Percentiles rank a stretch among this genome's conserved stretches.
Conservation (phyloP, 2,113 vertebrate species). For the human region GRCh38 chr13:104593001-104593500, state of each 20-base stretch:
- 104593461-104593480: background rate
- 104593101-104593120: background rate
- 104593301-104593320: too few species aligned
- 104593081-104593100: accelerated
- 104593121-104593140: accelerated
- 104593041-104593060: background rate
- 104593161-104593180: background rate
- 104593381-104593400: accelerated
- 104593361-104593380: background rate
- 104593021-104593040: background rate
- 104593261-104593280: background rate
- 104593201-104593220: background rate
- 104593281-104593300: background rate
- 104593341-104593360: too few species aligned
- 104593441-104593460: accelerated
- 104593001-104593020: background rate
- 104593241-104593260: background rate
- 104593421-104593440: background rate
- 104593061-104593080: background rate
- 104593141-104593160: background rate
- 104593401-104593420: accelerated
- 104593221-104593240: background rate
- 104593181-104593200: background rate
- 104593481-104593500: background rate
- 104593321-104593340: accelerated